Evolutionary conservation across 2,113 vertebrate species (phyloP), one percentile per base, ranked within the genome.

Genomic region (Proteles cristata): DNA sequence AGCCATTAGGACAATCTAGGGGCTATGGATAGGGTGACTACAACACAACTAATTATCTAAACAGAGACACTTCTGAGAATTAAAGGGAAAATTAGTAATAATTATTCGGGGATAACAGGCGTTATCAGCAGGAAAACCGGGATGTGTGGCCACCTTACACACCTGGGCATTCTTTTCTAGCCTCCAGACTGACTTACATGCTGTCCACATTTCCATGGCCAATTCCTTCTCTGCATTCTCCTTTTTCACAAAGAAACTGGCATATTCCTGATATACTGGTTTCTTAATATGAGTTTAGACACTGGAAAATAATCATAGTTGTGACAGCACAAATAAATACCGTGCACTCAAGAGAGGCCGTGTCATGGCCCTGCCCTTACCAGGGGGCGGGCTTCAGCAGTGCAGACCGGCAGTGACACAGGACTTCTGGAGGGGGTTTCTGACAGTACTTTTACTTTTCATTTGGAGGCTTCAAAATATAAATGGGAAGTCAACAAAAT

Each of bases 401-500:
- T 17, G 19, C 0, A 10, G 66, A 26, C 4, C 0, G 4, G 5
- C 61, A 50, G 15, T 4, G 1, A 63, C 1, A 19, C 39, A 25
- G 45, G 7, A 6, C 1, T n/a, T 5, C 65, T 4, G 15, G 35
- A 58, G 10, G 31, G 35, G 25, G 28, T 7, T 92, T 88, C 89
- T 86, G 61, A 76, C 4, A 58, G 65, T 26, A 11, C 14, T 15
- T 66, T 76, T 14, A 28, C 58, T 81, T 95, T 74, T 89, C 76
- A 74, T 45, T 50, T 77, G 31, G 4, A 65, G 48, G 73, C 77
- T n/a, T 86, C 12, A 74, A 23, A 65, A 74, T 63, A 43, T 9
- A 88, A 66, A 93, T 33, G 69, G 31, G 55, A 97, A 94, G 65
- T 58, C 63, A 84, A 88, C 28, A 74, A 80, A 90, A 68, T 76